Evolutionary conservation across 2,113 vertebrate species (phyloP).

Genomic region (Pteropus alecto): DNA sequence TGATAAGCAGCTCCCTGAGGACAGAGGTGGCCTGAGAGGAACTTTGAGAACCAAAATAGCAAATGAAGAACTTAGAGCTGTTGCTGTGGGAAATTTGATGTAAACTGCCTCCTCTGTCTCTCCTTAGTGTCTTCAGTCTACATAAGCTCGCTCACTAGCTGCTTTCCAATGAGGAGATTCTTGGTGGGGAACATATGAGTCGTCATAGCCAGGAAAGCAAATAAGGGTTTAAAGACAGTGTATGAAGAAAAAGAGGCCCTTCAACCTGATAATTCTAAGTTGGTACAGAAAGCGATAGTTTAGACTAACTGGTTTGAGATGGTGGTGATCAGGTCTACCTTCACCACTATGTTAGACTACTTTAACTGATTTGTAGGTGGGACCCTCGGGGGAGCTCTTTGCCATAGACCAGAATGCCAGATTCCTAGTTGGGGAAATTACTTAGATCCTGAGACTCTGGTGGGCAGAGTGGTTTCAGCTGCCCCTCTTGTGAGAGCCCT

Average conservation of each 20-base stretch:
- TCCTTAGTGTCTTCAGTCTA: neutral
- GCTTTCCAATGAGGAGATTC: neutral
- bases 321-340: neutral
- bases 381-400: neutral
- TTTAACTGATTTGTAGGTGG: neutral
- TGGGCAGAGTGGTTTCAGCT: neutral
- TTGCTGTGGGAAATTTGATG: neutral
- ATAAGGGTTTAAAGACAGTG: neutral
- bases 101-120: neutral
- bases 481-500: neutral
- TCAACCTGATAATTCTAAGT: neutral
- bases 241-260: neutral
- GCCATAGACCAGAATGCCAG: neutral
- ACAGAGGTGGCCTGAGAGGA: neutral
- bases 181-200: neutral
- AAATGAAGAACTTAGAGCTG: neutral
- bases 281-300: neutral
- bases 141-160: neutral
- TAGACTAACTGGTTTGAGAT: neutral
- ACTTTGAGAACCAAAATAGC: neutral
- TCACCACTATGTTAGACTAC: neutral
- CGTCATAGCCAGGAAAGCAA: neutral
- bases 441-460: neutral
- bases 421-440: no score
- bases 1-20: neutral